Evolutionary conservation across 2,797 vertebrate genomes (phyloP), one percentile per base, ranked within the genome.

Genomic region (Selene dorsalis): DNA sequence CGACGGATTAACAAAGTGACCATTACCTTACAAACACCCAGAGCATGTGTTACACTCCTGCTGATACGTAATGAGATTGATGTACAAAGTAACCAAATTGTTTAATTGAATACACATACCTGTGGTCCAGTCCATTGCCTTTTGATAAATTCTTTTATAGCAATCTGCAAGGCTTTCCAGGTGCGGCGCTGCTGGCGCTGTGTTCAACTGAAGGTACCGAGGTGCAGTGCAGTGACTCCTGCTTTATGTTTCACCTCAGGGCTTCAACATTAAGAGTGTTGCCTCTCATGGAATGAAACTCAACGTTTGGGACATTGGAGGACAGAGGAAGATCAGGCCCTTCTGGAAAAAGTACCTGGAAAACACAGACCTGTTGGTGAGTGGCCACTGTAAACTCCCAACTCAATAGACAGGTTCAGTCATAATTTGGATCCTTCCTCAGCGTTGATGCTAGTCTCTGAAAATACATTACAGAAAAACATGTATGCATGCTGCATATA

Each of bases 341-440:
- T 97, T 97, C 88, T 98, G 97, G 96, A 97, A 95, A 89, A 97
- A 97, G 82, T 97, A 98, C 57, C 92, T 98, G 87, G 95, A 96
- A 84, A 96, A 96, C 85, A 97, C 96, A 47, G 96, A 97, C 88
- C 87, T 97, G 75, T 86, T 98, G 96, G 96, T 98, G 86, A 92
- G 90, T 77, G 18, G 45, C 10, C 30, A 3, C 18, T 48, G 3
- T 30, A 62, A 38, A 22, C 12, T 22, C 47, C 3, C 0, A 39
- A 57, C 4, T 0, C 1, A n/a, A 8, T n/a, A 61, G 4, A 28
- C 41, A 52, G 61, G n/a, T 77, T 24, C 47, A 16, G 38, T n/a
- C 47, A n/a, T n/a, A n/a, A n/a, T n/a, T n/a, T 63, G 24, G 13
- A n/a, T 59, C 30, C 11, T 41, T 38, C 39, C 50, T 28, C 10